Evolutionary conservation across 2,888 invertebrate species (phyloP).

Genomic region (Agrotis puta): DNA sequence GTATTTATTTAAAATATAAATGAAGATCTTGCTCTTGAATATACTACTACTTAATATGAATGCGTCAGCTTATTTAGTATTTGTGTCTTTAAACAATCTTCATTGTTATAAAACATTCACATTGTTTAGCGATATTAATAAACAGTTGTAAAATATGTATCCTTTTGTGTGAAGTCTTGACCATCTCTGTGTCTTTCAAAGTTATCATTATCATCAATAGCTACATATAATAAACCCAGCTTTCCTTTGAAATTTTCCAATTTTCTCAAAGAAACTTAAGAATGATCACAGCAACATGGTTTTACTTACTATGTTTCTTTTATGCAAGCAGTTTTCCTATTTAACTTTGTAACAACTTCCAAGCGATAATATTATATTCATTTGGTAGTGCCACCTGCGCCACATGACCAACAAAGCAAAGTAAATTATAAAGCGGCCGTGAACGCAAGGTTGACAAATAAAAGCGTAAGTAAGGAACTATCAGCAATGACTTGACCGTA

Average conservation of each 20-base stretch:
- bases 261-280: not conserved
- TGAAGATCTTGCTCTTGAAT: not conserved
- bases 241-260: too few relatives aligned
- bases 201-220: not conserved
- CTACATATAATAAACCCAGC: too few relatives aligned
- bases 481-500: slow-evolving; percentile 48
- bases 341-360: not conserved
- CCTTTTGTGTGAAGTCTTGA: not conserved
- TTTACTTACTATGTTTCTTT: not conserved
- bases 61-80: slow-evolving; percentile 3
- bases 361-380: slow-evolving; percentile 23
- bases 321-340: slow-evolving; percentile 1
- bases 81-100: not conserved
- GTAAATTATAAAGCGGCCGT: slow-evolving; percentile 68
- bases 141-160: not conserved
- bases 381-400: slow-evolving; percentile 43
- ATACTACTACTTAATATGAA: not conserved
- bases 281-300: not conserved
- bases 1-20: not conserved
- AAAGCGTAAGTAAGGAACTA: slow-evolving; percentile 69
- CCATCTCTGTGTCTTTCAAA: not conserved
- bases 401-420: slow-evolving; percentile 63
- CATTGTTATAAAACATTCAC: not conserved
- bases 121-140: not conserved
- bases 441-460: slow-evolving; percentile 79